Percentiles rank a stretch among this genome's conserved stretches.
These are phyloP conservation scores for Bradypus variegatus DNA, from an alignment of 2,797 vertebrate genomes.

Conservation along the genomic window DNA sequence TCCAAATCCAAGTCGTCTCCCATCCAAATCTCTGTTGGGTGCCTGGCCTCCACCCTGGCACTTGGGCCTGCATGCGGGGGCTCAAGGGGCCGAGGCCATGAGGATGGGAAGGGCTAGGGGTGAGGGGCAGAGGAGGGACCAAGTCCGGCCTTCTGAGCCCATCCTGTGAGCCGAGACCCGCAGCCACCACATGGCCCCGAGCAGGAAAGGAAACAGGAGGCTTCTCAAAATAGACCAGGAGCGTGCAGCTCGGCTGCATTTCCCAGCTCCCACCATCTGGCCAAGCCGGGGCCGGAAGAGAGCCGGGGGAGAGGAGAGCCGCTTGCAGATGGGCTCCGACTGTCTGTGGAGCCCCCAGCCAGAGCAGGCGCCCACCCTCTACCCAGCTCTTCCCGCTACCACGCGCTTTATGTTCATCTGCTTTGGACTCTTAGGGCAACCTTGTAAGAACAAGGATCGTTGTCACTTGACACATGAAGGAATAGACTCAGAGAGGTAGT, in stretches of 20 bases:
- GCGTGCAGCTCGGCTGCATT: background rate
- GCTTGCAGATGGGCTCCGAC: background rate
- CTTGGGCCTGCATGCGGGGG: background rate
- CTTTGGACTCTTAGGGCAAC: background rate
- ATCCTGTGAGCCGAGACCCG: conserved; percentile 46
- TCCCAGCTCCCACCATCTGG: conserved; percentile 62
- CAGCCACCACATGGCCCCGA: conserved; percentile 54
- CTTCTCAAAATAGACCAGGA: conserved; percentile 64
- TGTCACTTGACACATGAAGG: background rate
- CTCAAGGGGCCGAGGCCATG: background rate
- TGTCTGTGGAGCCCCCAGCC: background rate
- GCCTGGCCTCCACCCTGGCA: background rate
- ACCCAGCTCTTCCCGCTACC: background rate
- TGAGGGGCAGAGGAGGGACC: conserved; percentile 24
- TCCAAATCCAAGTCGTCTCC: background rate
- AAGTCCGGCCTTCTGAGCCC: background rate
- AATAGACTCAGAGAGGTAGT: background rate
- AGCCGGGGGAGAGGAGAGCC: background rate
- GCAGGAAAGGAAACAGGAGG: conserved; percentile 66
- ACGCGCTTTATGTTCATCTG: background rate
- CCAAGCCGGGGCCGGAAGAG: conserved; percentile 18
- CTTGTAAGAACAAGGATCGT: background rate
- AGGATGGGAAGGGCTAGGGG: background rate
- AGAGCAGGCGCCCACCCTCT: background rate
- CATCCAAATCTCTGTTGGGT: background rate